Percentiles rank a stretch among this genome's conserved stretches.
phyloP scores from a whole-genome alignment of 2,797 vertebrate genomes.

The Sternarchorhynchus goeldii region DNA sequence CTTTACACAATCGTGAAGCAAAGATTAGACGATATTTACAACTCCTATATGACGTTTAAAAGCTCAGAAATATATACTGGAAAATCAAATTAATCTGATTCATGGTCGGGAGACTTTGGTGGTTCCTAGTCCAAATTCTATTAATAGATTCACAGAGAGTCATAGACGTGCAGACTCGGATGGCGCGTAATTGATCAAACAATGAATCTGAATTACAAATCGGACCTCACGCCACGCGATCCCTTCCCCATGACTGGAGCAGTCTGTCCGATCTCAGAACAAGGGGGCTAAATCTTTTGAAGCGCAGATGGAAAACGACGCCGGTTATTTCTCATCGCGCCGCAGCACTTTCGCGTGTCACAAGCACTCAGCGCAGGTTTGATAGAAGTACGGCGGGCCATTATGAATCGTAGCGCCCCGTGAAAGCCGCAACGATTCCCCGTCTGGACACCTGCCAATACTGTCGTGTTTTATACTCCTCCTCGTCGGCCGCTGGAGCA shows the following conservation, averaged over 20 bases:
- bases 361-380: conserved; percentile 77
- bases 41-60: too few species aligned
- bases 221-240: background rate
- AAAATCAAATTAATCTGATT: background rate
- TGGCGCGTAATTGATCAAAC: conserved; percentile 20
- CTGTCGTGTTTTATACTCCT: conserved; percentile 76
- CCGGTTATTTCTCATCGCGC: conserved; percentile 82
- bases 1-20: background rate
- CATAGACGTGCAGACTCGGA: background rate
- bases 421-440: conserved; percentile 66
- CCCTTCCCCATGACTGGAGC: conserved; percentile 9
- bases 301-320: conserved; percentile 78
- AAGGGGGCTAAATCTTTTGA: conserved; percentile 77
- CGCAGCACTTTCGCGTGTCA: conserved; percentile 81
- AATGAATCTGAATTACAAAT: conserved; percentile 32
- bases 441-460: conserved; percentile 72
- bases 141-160: background rate
- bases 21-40: too few species aligned
- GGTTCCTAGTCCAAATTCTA: background rate
- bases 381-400: conserved; percentile 74
- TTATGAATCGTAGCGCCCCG: conserved; percentile 62
- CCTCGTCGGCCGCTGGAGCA: conserved; percentile 54
- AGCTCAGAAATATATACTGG: background rate
- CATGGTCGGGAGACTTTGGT: background rate
- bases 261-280: conserved; percentile 60